Evolutionary conservation across 2,113 vertebrate genomes (phyloP).

Genomic region (Oncorhynchus nerka): DNA sequence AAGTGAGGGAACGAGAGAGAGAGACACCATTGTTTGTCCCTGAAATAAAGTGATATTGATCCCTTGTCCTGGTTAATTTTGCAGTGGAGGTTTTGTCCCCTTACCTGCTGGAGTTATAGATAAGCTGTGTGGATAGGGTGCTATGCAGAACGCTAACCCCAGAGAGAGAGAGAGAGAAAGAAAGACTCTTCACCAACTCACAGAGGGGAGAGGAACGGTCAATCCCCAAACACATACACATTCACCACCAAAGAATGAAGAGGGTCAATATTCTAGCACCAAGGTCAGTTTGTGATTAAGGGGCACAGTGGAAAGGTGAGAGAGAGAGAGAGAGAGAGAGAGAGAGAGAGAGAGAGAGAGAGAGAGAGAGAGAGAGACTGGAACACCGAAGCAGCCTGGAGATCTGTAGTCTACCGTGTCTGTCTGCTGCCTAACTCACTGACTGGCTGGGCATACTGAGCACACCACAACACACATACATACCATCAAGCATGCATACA

Average conservation of each 20-base stretch:
- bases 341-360: not conserved
- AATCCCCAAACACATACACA: not conserved
- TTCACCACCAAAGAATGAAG: not conserved
- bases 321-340: not conserved
- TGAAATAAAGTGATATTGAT: slow-evolving; percentile 38
- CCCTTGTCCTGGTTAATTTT: slow-evolving; percentile 29
- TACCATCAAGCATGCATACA: not conserved
- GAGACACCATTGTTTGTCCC: slow-evolving; percentile 18
- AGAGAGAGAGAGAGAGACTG: not conserved
- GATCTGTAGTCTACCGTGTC: not conserved
- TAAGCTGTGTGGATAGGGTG: slow-evolving; percentile 20
- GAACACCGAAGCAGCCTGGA: not conserved
- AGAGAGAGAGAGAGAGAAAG: slow-evolving; percentile 3
- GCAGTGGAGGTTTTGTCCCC: slow-evolving; percentile 20
- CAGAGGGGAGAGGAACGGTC: not conserved
- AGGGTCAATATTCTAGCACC: not conserved
- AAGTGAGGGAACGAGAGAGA: not conserved
- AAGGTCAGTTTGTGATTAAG: not conserved
- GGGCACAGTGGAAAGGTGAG: not conserved
- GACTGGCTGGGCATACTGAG: not conserved
- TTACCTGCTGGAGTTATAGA: slow-evolving; percentile 25
- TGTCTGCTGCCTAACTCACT: not conserved
- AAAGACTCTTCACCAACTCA: slow-evolving; percentile 10
- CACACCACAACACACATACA: not conserved
- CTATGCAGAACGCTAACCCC: not conserved